Conservation (phyloP, 2,797 vertebrate species). For the Neosilurus hyrtlii region DNA sequence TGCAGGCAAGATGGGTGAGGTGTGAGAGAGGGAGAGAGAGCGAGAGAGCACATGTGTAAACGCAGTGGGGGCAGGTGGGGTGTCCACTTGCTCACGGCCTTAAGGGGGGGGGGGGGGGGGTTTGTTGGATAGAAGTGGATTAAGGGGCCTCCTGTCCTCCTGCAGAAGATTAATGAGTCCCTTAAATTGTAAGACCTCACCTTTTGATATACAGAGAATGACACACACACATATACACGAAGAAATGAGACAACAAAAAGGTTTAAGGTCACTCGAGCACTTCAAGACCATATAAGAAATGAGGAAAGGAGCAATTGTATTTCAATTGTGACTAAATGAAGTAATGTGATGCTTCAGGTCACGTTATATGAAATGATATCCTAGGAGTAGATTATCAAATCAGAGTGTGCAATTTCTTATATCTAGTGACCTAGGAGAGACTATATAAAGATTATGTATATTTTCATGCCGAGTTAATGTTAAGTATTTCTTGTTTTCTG, state of each 20-base stretch:
- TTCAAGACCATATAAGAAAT: constrained; percentile 15
- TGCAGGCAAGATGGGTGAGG: constrained; percentile 49
- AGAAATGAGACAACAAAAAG: constrained; percentile 40
- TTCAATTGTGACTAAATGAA: too few relatives aligned
- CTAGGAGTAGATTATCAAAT: too few relatives aligned
- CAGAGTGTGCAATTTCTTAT: too few relatives aligned
- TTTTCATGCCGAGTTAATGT: too few relatives aligned
- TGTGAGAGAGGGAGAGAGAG: too few relatives aligned
- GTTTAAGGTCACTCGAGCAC: constrained; percentile 33
- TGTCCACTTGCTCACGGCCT: constrained; percentile 44
- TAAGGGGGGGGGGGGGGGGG: constrained; percentile 38
- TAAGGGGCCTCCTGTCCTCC: constrained; percentile 59
- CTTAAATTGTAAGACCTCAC: constrained; percentile 53
- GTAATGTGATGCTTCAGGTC: too few relatives aligned
- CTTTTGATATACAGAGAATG: constrained; percentile 55
- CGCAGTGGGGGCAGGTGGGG: constrained; percentile 34
- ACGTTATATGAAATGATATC: too few relatives aligned
- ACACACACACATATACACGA: constrained; percentile 47
- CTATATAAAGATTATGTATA: too few relatives aligned
- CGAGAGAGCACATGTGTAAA: too few relatives aligned
- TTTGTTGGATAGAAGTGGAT: too few relatives aligned
- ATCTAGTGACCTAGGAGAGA: too few relatives aligned
- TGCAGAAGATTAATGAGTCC: constrained; percentile 61
- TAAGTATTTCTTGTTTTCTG: constrained; percentile 49
- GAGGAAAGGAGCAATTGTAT: too few relatives aligned